phyloP scores from a whole-genome alignment of 2,797 vertebrate genomes.

The Sphenodon punctatus region DNA sequence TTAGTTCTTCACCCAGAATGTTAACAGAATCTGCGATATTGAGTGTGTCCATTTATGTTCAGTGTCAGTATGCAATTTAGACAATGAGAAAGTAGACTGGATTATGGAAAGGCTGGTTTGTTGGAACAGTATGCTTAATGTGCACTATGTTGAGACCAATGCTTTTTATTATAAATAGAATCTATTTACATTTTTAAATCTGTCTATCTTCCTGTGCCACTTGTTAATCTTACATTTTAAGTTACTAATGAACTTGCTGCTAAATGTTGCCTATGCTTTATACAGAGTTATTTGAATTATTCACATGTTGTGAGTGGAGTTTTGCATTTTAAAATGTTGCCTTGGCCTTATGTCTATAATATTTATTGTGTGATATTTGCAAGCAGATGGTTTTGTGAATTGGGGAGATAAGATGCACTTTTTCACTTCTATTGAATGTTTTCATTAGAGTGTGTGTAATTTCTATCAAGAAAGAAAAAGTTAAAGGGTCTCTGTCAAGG shows the following conservation, averaged over 20 bases:
- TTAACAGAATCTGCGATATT: constrained; percentile 17
- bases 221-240: constrained; percentile 41
- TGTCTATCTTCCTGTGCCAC: constrained; percentile 44
- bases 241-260: constrained; percentile 38
- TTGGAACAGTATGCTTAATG: constrained; percentile 20
- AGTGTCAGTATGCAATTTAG: neutral
- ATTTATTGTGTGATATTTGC: constrained; percentile 32
- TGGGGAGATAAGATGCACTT: neutral
- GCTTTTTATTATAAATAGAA: constrained; percentile 55
- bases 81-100: neutral
- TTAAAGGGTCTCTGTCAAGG: neutral
- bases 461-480: constrained; percentile 13
- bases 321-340: constrained; percentile 62
- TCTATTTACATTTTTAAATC: constrained; percentile 50
- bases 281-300: constrained; percentile 30
- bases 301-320: constrained; percentile 37
- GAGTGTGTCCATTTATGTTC: constrained; percentile 17
- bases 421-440: constrained; percentile 32
- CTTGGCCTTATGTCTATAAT: constrained; percentile 44
- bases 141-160: constrained; percentile 31
- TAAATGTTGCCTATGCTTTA: constrained; percentile 45
- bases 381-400: constrained; percentile 11
- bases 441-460: constrained; percentile 6
- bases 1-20: neutral
- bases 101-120: constrained; percentile 17